Evolutionary conservation across 37 sponge, comb jelly and placozoan species (phyloP), one percentile per base, ranked within the genome.

Genomic region (Chondrilla cf. caribensis): DNA sequence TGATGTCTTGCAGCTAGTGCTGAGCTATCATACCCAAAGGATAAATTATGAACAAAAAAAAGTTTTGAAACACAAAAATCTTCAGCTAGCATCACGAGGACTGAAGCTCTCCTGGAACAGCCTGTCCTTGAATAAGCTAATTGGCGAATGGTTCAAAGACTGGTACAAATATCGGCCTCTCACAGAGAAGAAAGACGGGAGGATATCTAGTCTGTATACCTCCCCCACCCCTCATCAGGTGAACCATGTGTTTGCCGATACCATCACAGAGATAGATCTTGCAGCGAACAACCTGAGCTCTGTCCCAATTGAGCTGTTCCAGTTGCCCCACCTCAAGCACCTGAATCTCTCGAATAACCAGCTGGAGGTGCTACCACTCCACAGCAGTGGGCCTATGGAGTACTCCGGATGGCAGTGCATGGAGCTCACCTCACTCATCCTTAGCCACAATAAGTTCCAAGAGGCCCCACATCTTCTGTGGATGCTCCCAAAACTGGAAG

Each of bases 241-340:
- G 58, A 29, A 58, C 22, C 3, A n/a, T 17, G 44, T 73, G 25
- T 6, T 37, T 2, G 21, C 22, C 25, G 57, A 54, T 32, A 37
- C 62, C 14, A 41, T 91, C 28, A 51, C 39, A 2, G 66, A 36
- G 2, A 77, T 91, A 4, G 33, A 85, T 3, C 57, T 91, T 37
- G 41, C 81, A 25, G 65, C 77, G 24, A 91, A 91, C 58, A 17
- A 18, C 2, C 86, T 91, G 22, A 39, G 14, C 14, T 26, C 38
- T 1, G 38, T 91, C 2, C 92, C 92, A 2, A 19, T 87, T 0
- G 80, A 81, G 25, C 38, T 91, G 1, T 87, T 91, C 41, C 79
- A 78, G 14, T 83, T 91, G 14, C 72, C 72, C 11, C 77, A 91
- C 66, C 75, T 91, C 24, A 21, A 7, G 2, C 26, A 70, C 32